Evolutionary conservation across 2,113 vertebrate species (phyloP).

Genomic region (Sarotherodon lohbergeri): DNA sequence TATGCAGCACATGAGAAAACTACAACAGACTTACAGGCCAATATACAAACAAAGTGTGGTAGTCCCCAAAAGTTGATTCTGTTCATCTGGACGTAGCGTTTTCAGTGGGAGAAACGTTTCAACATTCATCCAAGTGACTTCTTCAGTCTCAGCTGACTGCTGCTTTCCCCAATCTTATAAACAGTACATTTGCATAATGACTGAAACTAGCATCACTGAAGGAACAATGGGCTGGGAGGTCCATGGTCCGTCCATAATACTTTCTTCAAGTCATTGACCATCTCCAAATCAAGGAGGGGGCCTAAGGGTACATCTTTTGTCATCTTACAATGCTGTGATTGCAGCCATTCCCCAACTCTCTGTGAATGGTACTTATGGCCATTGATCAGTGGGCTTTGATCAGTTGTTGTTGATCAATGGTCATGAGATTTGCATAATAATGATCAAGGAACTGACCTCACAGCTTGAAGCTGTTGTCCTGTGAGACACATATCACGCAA

Average conservation of each 20-base stretch:
- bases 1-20: neutral
- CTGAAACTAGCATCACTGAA: neutral
- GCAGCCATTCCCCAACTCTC: neutral
- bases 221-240: too few relatives aligned
- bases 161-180: neutral
- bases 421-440: neutral
- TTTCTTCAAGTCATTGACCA: neutral
- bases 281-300: neutral
- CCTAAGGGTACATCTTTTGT: neutral
- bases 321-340: neutral
- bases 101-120: neutral
- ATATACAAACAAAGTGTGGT: neutral
- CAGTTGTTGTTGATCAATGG: neutral
- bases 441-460: neutral
- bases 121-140: neutral
- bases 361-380: neutral
- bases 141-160: neutral
- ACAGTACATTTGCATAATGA: neutral
- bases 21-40: neutral
- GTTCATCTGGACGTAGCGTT: neutral
- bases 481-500: neutral
- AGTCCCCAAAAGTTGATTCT: neutral
- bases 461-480: neutral
- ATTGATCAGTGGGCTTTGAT: neutral
- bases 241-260: neutral